Percentiles rank a stretch among this genome's conserved stretches.
Conservation (phyloP, 2,888 invertebrate species). For the Blastobasis adustella region DNA sequence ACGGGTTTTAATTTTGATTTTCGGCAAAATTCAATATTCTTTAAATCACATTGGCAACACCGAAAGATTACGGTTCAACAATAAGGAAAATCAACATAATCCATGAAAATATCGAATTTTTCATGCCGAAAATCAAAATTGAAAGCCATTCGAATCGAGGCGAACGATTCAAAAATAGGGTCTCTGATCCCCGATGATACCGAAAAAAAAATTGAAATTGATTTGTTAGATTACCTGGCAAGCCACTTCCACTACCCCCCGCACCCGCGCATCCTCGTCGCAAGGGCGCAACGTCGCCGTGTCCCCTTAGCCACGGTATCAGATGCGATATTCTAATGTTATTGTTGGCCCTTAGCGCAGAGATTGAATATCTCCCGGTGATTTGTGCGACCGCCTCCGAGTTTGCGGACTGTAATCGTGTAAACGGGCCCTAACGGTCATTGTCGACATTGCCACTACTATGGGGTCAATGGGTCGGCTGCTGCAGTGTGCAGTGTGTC, state of each 20-base stretch:
- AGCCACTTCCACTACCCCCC: neutral
- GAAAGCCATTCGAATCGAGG: no score
- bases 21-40: no score
- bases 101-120: no score
- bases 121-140: no score
- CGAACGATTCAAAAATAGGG: no score
- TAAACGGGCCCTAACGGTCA: slow-evolving; percentile 8
- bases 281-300: slow-evolving; percentile 50
- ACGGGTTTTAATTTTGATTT: no score
- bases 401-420: slow-evolving; percentile 6
- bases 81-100: no score
- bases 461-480: neutral
- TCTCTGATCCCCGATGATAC: no score
- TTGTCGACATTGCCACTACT: neutral
- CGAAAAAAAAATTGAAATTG: neutral
- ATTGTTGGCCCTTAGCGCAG: slow-evolving; percentile 39
- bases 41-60: no score
- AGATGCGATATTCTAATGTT: slow-evolving; percentile 63
- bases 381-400: slow-evolving; percentile 38
- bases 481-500: no score
- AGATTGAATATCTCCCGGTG: slow-evolving; percentile 67
- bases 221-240: neutral
- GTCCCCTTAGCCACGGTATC: slow-evolving; percentile 49
- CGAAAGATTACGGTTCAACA: no score
- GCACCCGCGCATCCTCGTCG: slow-evolving; percentile 9